Percentiles rank a stretch among this genome's conserved stretches.
These are phyloP conservation scores for Euwallacea similis DNA, from an alignment of 1,140 invertebrate genomes.

Conservation along the genomic window DNA sequence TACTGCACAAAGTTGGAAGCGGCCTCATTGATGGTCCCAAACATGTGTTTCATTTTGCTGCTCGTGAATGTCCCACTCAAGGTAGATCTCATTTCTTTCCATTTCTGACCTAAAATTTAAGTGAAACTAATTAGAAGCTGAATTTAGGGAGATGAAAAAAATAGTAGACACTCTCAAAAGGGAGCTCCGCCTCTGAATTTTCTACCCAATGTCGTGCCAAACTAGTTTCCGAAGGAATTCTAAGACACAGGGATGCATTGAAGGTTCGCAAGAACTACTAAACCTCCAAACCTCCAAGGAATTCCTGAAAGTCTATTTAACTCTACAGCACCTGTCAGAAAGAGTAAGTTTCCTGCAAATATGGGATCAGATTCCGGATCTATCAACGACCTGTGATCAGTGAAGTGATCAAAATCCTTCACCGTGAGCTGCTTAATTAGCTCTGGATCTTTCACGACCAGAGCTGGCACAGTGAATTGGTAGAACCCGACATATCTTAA, in stretches of 20 bases:
- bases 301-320: not conserved
- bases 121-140: not conserved
- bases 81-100: slow-evolving; percentile 52
- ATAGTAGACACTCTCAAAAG: too few species aligned
- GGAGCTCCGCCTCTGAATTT: too few species aligned
- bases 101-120: slow-evolving; percentile 46
- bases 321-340: slow-evolving; percentile 55
- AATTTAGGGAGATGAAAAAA: not conserved
- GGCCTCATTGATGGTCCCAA: slow-evolving; percentile 46
- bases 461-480: slow-evolving; percentile 51
- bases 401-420: slow-evolving; percentile 59
- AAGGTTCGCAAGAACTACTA: too few species aligned
- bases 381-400: slow-evolving; percentile 55
- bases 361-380: slow-evolving; percentile 57
- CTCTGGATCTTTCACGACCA: slow-evolving; percentile 54
- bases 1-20: slow-evolving; percentile 46
- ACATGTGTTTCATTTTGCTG: slow-evolving; percentile 53
- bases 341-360: slow-evolving; percentile 57
- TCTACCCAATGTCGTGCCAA: too few species aligned
- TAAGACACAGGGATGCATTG: too few species aligned
- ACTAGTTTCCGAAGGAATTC: too few species aligned
- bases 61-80: slow-evolving; percentile 54
- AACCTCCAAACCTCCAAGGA: too few species aligned
- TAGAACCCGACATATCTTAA: slow-evolving; percentile 54
- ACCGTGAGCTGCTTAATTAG: slow-evolving; percentile 58